These are phyloP conservation scores for Isotomurus palustris DNA, from an alignment of 2,888 invertebrate species.

Conservation along the genomic window DNA sequence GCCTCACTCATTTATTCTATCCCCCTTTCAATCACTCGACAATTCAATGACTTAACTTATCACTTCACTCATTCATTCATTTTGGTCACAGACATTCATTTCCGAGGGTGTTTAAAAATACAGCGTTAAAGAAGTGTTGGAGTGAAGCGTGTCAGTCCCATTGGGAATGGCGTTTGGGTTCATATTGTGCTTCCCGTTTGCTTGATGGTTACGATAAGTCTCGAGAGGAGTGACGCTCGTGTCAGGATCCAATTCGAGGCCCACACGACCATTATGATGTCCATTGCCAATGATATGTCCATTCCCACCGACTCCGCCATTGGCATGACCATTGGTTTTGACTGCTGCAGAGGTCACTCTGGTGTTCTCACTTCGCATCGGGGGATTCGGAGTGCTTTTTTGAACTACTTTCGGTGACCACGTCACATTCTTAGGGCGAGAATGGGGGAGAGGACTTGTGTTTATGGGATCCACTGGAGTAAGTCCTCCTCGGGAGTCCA, in stretches of 20 bases:
- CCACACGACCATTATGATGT: conserved; percentile 30
- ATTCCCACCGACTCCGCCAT: too few species aligned
- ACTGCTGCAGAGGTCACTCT: conserved; percentile 24
- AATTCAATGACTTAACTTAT: too few species aligned
- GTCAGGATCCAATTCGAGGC: conserved; percentile 42
- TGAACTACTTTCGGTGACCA: conserved; percentile 45
- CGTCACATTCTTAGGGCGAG: conserved; percentile 39
- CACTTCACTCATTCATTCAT: not conserved
- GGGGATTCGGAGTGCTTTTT: conserved; percentile 36
- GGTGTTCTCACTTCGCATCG: conserved; percentile 30
- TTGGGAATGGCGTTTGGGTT: conserved; percentile 2
- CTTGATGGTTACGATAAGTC: conserved; percentile 33
- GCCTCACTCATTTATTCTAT: too few species aligned
- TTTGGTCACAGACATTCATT: not conserved
- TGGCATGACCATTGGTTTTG: conserved; percentile 15
- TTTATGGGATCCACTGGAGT: conserved; percentile 41
- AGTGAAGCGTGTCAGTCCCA: conserved; percentile 40
- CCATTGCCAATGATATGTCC: conserved; percentile 15
- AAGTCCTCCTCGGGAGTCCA: conserved; percentile 24
- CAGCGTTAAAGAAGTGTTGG: conserved; percentile 42
- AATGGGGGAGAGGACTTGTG: conserved; percentile 2
- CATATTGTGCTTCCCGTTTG: conserved; percentile 30
- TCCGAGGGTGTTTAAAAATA: conserved; percentile 34
- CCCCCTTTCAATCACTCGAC: too few species aligned
- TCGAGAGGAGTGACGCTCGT: conserved; percentile 43